phyloP scores from a whole-genome alignment of 53 echinoderm and acorn worm species.

The Crossaster papposus region DNA sequence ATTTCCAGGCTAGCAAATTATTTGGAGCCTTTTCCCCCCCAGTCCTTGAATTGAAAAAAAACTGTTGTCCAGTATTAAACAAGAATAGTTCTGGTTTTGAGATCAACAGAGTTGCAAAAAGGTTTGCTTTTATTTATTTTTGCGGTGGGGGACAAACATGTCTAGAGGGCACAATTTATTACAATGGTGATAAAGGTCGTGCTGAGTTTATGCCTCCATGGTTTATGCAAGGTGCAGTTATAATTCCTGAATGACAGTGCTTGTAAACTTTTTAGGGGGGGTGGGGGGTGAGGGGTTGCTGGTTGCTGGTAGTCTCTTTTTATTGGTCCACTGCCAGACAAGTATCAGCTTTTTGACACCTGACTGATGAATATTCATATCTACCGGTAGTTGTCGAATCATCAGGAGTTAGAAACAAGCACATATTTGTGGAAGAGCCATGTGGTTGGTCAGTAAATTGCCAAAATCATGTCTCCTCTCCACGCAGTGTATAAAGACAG shows the following conservation, averaged over 20 bases:
- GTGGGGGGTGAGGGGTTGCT: not conserved
- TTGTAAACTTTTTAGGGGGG: not conserved
- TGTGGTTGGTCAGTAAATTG: too few relatives aligned
- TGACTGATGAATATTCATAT: not conserved
- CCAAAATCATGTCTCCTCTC: too few relatives aligned
- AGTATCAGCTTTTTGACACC: not conserved
- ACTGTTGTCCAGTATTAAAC: not conserved
- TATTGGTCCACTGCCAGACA: not conserved
- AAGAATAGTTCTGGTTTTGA: not conserved
- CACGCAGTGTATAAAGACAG: too few relatives aligned
- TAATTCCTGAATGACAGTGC: not conserved
- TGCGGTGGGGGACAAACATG: not conserved
- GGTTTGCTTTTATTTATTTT: not conserved
- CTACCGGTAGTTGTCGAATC: not conserved
- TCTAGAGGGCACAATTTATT: not conserved
- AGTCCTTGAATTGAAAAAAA: slow-evolving; percentile 32
- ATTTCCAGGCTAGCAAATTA: slow-evolving; percentile 35
- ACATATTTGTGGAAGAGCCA: too few relatives aligned
- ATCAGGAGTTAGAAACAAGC: too few relatives aligned
- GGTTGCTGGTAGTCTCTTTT: not conserved
- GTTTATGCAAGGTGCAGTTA: too few relatives aligned
- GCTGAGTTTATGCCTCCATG: not conserved
- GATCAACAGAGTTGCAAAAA: not conserved
- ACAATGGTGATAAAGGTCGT: not conserved
- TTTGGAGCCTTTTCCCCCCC: not conserved